Evolutionary conservation across 1,140 invertebrate genomes (phyloP).

Genomic region (Ostrea denselamellosa): DNA sequence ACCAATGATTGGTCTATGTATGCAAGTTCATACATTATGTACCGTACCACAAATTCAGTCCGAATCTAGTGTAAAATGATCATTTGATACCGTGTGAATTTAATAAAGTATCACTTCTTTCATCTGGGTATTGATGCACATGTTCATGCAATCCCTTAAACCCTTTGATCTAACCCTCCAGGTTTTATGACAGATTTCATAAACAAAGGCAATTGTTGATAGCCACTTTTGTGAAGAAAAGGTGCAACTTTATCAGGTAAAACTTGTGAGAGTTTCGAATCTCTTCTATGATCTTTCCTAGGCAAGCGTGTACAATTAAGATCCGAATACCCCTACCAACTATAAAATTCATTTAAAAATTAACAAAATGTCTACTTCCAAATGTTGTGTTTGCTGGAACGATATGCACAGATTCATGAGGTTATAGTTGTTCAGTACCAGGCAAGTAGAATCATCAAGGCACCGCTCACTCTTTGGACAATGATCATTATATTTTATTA

Average conservation of each 20-base stretch:
- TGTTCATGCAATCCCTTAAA: not conserved
- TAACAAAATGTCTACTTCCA: not conserved
- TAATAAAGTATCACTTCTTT: constrained; percentile 9
- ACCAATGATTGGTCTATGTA: too few species aligned
- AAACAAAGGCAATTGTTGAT: not conserved
- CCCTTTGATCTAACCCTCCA: not conserved
- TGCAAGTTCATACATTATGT: too few species aligned
- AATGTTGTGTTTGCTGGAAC: not conserved
- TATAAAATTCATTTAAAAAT: not conserved
- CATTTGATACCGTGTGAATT: constrained; percentile 10
- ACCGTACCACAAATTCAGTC: too few species aligned
- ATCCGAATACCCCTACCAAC: not conserved
- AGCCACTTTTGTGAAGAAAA: not conserved
- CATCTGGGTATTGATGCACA: not conserved
- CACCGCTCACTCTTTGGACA: too few species aligned
- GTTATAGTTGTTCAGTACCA: not conserved
- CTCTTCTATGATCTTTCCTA: not conserved
- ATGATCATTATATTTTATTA: too few species aligned
- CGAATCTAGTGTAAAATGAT: not conserved
- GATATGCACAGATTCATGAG: not conserved
- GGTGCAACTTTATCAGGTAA: not conserved
- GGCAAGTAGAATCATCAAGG: too few species aligned
- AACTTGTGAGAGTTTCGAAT: not conserved
- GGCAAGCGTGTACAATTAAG: not conserved
- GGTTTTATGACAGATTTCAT: not conserved